phyloP scores from a whole-genome alignment of 2,113 vertebrate species.

The Pollimyrus isidori region DNA sequence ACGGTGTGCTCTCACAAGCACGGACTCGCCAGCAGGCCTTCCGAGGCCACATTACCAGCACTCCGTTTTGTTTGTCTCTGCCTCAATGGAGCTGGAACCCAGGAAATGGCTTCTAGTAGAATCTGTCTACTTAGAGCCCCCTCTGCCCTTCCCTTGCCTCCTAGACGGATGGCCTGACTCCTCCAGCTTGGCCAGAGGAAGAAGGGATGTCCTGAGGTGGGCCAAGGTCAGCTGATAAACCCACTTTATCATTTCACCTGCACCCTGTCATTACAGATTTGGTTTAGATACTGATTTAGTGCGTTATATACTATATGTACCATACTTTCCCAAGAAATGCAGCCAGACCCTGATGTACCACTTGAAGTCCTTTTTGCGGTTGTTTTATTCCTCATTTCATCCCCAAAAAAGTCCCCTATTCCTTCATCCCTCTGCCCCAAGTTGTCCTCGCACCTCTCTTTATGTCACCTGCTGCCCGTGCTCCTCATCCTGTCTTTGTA shows the following conservation, averaged over 20 bases:
- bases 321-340: neutral
- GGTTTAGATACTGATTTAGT: neutral
- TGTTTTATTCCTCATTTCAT: neutral
- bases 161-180: neutral
- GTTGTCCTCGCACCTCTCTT: neutral
- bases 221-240: neutral
- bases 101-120: neutral
- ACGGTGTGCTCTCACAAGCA: neutral
- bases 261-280: neutral
- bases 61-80: neutral
- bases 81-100: neutral
- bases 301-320: neutral
- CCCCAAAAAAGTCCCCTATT: neutral
- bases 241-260: neutral
- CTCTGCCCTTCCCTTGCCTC: neutral
- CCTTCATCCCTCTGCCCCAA: neutral
- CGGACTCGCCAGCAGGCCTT: neutral
- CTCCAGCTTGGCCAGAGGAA: neutral
- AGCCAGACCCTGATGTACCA: neutral
- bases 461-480: neutral
- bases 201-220: neutral
- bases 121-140: neutral
- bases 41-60: neutral
- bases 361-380: neutral
- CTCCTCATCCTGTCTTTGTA: neutral